Evolutionary conservation across 2,113 vertebrate genomes (phyloP), one percentile per base, ranked within the genome.

Genomic region (Geococcyx californianus): DNA sequence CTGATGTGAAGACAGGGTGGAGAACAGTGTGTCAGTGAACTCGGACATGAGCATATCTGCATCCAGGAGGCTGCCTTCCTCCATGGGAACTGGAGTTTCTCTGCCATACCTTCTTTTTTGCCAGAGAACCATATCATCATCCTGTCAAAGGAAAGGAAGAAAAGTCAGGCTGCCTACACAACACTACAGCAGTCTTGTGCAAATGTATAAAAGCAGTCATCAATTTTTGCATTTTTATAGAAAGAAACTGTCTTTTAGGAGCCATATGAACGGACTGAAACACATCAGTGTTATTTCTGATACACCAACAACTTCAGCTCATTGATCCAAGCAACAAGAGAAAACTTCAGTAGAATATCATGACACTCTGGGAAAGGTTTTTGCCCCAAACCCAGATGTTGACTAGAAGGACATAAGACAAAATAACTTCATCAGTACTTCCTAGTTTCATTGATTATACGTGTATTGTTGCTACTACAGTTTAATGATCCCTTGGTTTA

Each of bases 31-130:
- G 97, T 99, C 99, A 0, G 99, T 98, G 97, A 99, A 98, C 97
- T 99, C 99, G 0, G 99, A 99, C 99, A 99, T 99, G 93, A 99
- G 98, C 97, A 99, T 98, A 45, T 99, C 99, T 85, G 99, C 99
- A 97, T 99, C 99, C 94, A 99, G 97, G 60, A 99, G 98, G 6
- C 98, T 97, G 92, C 98, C 99, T 97, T 99, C 98, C 96, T 99
- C 99, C 99, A 99, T 99, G 7, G 99, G 99, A 17, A 98, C 98
- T 0, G 99, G 99, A 0, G 98, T 98, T 66, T 99, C 99, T 75
- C 95, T 95, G 88, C 97, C 97, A 56, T 98, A 98, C 55, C 98
- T 98, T 45, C 97, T 95, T 33, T 97, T 93, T 13, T 97, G 97
- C 98, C 97, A 98, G 64, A 72, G 98, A 88, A 97, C 97, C 85